Evolutionary conservation across 2,888 invertebrate species (phyloP).

Genomic region (Epistrophe grossulariae): DNA sequence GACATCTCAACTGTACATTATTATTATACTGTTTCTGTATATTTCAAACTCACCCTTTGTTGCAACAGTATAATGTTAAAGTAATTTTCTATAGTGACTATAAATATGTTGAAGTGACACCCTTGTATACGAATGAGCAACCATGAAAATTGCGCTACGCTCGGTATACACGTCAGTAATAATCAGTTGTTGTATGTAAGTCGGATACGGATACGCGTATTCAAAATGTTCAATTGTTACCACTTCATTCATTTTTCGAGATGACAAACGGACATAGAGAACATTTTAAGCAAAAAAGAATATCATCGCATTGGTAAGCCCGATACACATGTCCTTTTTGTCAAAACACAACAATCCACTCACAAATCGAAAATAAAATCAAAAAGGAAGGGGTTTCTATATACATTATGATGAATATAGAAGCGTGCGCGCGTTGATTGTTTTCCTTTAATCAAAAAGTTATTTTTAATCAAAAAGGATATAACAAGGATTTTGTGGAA

Average conservation of each 20-base stretch:
- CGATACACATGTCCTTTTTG: constrained; percentile 74
- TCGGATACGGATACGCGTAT: constrained; percentile 48
- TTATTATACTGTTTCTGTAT: not conserved
- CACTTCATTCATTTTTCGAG: constrained; percentile 57
- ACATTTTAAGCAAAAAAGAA: constrained; percentile 29
- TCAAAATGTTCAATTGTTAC: constrained; percentile 68
- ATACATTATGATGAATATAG: constrained; percentile 9
- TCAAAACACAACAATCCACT: constrained; percentile 73
- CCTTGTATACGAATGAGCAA: constrained; percentile 71
- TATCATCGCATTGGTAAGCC: constrained; percentile 8
- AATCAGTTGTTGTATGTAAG: not conserved
- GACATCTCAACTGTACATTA: constrained; percentile 46
- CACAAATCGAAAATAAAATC: constrained; percentile 17
- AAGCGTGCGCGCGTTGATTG: constrained; percentile 61
- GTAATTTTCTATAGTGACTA: constrained; percentile 58
- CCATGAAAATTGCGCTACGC: constrained; percentile 65
- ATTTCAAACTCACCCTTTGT: constrained; percentile 52
- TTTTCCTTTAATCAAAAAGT: constrained; percentile 59
- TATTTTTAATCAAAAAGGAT: constrained; percentile 51
- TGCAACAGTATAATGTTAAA: constrained; percentile 44
- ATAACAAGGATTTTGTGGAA: not conserved
- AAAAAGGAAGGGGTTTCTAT: constrained; percentile 38
- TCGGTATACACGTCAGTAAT: not conserved
- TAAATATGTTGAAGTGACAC: constrained; percentile 50
- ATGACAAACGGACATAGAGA: constrained; percentile 64